These are phyloP conservation scores for Sebastes hubbsi DNA, from an alignment of 2,797 vertebrate genomes.

Conservation along the genomic window DNA sequence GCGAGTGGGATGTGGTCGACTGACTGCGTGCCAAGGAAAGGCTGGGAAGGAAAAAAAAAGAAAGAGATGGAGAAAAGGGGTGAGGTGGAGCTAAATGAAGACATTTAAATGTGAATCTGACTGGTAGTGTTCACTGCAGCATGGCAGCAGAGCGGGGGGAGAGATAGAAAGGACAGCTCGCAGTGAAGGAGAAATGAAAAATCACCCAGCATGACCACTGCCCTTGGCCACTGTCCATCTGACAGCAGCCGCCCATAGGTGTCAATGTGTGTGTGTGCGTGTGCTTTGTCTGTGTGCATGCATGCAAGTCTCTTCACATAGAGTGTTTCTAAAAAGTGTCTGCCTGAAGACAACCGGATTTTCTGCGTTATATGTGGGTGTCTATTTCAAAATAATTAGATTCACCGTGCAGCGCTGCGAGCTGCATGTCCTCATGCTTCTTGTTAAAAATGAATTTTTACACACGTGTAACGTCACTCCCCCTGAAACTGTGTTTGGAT, in stretches of 20 bases:
- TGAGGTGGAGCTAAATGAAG: constrained; percentile 49
- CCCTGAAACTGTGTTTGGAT: background rate
- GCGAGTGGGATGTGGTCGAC: constrained; percentile 18
- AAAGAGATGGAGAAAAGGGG: background rate
- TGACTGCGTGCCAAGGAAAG: constrained; percentile 23
- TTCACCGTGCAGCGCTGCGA: constrained; percentile 21
- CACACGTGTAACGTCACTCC: background rate
- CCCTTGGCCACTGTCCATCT: constrained; percentile 64
- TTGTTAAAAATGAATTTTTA: constrained; percentile 6
- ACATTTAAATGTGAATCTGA: constrained; percentile 60
- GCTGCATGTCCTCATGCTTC: background rate
- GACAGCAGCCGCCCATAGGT: constrained; percentile 44
- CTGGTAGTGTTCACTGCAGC: constrained; percentile 50
- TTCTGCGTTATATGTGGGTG: constrained; percentile 7
- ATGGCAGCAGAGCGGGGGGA: constrained; percentile 29
- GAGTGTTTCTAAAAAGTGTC: constrained; percentile 2
- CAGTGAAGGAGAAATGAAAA: constrained; percentile 62
- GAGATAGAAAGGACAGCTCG: constrained; percentile 35
- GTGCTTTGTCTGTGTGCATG: constrained; percentile 29
- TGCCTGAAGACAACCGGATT: constrained; percentile 19
- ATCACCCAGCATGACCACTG: constrained; percentile 70
- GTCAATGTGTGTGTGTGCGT: constrained; percentile 22
- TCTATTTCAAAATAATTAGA: constrained; percentile 37
- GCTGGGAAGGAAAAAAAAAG: background rate
- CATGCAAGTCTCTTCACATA: background rate